A percentile compares a stretch with the other conserved stretches of the same genome.
Evolutionary conservation across 30 jellyfish, hydroid and myxozoan species (phyloP).

Genomic region (Nemopilema nomurai): DNA sequence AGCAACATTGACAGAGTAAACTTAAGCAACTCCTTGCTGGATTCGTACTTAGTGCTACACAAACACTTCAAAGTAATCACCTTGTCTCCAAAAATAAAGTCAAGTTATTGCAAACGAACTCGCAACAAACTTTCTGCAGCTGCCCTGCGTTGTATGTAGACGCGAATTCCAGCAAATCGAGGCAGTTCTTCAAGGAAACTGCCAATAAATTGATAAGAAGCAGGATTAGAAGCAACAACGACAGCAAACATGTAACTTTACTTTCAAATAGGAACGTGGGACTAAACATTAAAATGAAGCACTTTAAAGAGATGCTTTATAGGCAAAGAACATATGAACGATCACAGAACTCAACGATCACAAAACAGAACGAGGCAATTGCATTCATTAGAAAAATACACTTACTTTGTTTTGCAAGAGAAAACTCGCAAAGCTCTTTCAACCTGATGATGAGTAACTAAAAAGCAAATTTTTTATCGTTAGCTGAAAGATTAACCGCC

Average conservation of each 20-base stretch:
- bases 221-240: not conserved
- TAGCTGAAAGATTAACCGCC: too few species aligned
- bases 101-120: constrained; percentile 68
- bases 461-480: too few species aligned
- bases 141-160: constrained; percentile 71
- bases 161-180: constrained; percentile 65
- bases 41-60: too few species aligned
- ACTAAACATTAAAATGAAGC: too few species aligned
- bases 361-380: too few species aligned
- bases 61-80: constrained; percentile 5
- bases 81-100: constrained; percentile 69
- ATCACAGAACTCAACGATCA: too few species aligned
- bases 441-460: constrained; percentile 41
- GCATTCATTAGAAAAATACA: too few species aligned
- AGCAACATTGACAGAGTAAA: too few species aligned
- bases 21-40: too few species aligned
- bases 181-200: constrained; percentile 74
- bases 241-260: not conserved
- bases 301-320: too few species aligned
- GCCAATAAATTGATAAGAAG: constrained; percentile 7
- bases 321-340: too few species aligned
- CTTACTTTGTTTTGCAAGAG: constrained; percentile 72
- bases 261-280: not conserved
- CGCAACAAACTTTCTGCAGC: constrained; percentile 42
- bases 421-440: constrained; percentile 75